Conservation (phyloP, 2,888 invertebrate genomes). For the Polydrusus pterygomalis region DNA sequence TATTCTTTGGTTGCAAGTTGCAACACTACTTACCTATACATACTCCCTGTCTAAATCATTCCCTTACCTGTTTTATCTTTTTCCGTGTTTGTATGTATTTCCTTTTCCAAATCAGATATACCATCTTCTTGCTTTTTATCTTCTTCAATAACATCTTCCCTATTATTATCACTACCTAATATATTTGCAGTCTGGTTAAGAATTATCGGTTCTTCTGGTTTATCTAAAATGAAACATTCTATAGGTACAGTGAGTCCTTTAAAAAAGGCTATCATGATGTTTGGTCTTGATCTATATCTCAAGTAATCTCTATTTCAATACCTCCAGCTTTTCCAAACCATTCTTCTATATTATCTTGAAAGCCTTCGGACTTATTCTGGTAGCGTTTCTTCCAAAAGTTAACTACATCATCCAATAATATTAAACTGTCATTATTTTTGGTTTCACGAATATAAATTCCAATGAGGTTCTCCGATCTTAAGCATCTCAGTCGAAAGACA, state of each 20-base stretch:
- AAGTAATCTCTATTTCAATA: neutral
- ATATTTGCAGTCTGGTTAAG: neutral
- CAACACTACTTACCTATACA: too few relatives aligned
- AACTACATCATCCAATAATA: slow-evolving; percentile 33
- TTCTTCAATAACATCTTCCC: neutral
- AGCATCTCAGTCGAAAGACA: slow-evolving; percentile 55
- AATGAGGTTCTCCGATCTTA: slow-evolving; percentile 56
- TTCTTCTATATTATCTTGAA: slow-evolving; percentile 7
- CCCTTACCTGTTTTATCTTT: too few relatives aligned
- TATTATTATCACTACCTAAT: neutral
- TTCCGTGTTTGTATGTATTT: neutral
- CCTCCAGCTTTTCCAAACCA: slow-evolving; percentile 6
- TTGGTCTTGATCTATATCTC: too few relatives aligned
- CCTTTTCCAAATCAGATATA: neutral
- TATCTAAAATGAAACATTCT: neutral
- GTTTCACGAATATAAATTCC: slow-evolving; percentile 52
- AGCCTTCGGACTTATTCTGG: neutral
- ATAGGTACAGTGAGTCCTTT: too few relatives aligned
- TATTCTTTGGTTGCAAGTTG: too few relatives aligned
- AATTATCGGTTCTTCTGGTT: neutral
- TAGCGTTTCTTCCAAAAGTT: slow-evolving; percentile 37
- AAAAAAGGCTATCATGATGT: too few relatives aligned
- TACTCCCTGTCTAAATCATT: too few relatives aligned
- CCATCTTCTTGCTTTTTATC: neutral
- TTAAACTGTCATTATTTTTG: neutral